Conservation (phyloP, 2,797 vertebrate species). For the Dermochelys coriacea region DNA sequence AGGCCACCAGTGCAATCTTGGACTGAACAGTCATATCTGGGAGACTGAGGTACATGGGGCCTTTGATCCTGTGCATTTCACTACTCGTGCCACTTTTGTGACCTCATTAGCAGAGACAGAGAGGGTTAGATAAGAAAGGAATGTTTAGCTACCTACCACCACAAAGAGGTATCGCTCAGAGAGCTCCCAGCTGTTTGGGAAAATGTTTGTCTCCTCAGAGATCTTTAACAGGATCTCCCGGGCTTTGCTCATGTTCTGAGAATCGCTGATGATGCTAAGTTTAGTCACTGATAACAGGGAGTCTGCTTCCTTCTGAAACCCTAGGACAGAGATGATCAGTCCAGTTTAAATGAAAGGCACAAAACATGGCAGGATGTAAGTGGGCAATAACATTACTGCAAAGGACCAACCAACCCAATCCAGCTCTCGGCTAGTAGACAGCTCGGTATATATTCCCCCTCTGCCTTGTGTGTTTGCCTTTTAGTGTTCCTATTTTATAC, state of each 20-base stretch:
- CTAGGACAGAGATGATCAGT: slow-evolving; percentile 68
- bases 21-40: background rate
- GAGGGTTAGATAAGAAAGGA: accelerated
- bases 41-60: background rate
- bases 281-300: slow-evolving; percentile 89
- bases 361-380: accelerated
- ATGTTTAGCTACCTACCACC: slow-evolving; percentile 82
- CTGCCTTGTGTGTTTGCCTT: background rate
- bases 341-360: background rate
- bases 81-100: accelerated
- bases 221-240: slow-evolving; percentile 86
- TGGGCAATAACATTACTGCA: background rate
- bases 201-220: slow-evolving; percentile 89
- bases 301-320: slow-evolving; percentile 93
- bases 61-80: background rate
- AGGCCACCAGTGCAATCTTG: background rate
- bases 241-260: slow-evolving; percentile 86
- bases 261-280: slow-evolving; percentile 84
- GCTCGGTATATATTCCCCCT: background rate
- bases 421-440: background rate
- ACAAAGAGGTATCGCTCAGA: slow-evolving; percentile 89
- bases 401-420: background rate
- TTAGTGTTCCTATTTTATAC: background rate
- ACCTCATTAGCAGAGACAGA: background rate
- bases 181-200: slow-evolving; percentile 85